Evolutionary conservation across 2,113 vertebrate genomes (phyloP).

Genomic region (Toxotes chatareus): DNA sequence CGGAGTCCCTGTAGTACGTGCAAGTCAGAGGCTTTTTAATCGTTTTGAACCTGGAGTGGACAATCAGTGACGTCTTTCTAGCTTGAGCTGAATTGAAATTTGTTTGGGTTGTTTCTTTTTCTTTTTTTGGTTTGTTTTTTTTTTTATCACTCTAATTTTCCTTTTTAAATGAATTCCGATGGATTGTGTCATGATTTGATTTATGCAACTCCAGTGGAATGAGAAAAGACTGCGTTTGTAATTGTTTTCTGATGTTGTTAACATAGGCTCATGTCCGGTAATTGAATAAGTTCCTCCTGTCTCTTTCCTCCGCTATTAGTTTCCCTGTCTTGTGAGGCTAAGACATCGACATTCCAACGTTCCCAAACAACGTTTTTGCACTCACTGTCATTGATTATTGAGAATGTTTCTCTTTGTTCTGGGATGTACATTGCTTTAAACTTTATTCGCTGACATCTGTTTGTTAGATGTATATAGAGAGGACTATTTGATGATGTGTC

Average conservation of each 20-base stretch:
- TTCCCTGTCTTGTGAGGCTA: slow-evolving; percentile 63
- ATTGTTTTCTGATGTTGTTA: slow-evolving; percentile 81
- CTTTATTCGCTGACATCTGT: slow-evolving; percentile 58
- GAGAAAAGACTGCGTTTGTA: slow-evolving; percentile 81
- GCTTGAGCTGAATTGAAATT: slow-evolving; percentile 60
- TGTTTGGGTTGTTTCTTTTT: slow-evolving; percentile 35
- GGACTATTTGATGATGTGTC: slow-evolving; percentile 61
- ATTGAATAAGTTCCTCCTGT: slow-evolving; percentile 77
- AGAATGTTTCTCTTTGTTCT: slow-evolving; percentile 62
- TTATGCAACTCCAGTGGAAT: slow-evolving; percentile 81
- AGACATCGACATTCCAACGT: slow-evolving; percentile 82
- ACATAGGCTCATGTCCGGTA: slow-evolving; percentile 78
- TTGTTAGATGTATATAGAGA: slow-evolving; percentile 68
- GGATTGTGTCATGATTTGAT: slow-evolving; percentile 82
- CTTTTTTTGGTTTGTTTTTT: slow-evolving; percentile 31
- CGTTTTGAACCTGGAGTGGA: slow-evolving; percentile 61
- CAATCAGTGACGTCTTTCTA: slow-evolving; percentile 74
- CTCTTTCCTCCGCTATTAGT: slow-evolving; percentile 75
- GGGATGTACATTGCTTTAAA: slow-evolving; percentile 75
- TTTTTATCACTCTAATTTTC: slow-evolving; percentile 69
- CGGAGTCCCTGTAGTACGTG: slow-evolving; percentile 33
- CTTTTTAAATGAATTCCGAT: slow-evolving; percentile 82
- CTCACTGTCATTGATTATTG: slow-evolving; percentile 70
- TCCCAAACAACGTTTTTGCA: slow-evolving; percentile 77
- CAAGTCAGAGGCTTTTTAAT: slow-evolving; percentile 51